Percentiles rank a stretch among this genome's conserved stretches.
These are phyloP conservation scores for Drosophila athabasca DNA, from an alignment of 1,140 invertebrate genomes.

Conservation along the genomic window DNA sequence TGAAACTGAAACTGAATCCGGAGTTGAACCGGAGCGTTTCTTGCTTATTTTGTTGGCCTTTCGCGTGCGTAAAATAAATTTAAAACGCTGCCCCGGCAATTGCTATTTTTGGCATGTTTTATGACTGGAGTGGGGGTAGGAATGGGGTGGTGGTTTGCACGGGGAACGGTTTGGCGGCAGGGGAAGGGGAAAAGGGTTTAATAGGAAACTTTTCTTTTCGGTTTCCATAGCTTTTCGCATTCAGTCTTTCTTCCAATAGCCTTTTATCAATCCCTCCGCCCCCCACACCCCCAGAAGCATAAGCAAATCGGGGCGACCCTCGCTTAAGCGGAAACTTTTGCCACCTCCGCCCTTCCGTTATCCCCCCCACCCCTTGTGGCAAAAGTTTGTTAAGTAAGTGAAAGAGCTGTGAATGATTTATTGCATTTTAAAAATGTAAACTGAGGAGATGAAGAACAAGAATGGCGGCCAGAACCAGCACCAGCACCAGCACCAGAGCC, in stretches of 20 bases:
- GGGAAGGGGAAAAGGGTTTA: slow-evolving; percentile 65
- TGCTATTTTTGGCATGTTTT: slow-evolving; percentile 80
- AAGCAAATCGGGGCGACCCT: slow-evolving; percentile 47
- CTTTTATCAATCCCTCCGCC: slow-evolving; percentile 42
- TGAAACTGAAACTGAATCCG: background rate
- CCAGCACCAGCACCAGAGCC: background rate
- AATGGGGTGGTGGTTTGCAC: slow-evolving; percentile 8
- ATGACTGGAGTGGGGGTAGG: slow-evolving; percentile 29
- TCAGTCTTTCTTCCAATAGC: slow-evolving; percentile 27
- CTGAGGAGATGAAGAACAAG: slow-evolving; percentile 40
- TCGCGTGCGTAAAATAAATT: slow-evolving; percentile 78
- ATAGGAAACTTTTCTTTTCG: slow-evolving; percentile 59
- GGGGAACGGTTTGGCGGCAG: slow-evolving; percentile 3
- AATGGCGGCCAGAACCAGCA: background rate
- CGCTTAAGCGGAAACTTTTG: slow-evolving; percentile 29
- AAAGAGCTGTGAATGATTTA: slow-evolving; percentile 82
- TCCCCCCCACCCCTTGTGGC: slow-evolving; percentile 32
- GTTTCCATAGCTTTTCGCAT: slow-evolving; percentile 7
- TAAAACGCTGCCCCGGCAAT: slow-evolving; percentile 47
- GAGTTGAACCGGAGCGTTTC: slow-evolving; percentile 9
- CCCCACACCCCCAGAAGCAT: slow-evolving; percentile 35
- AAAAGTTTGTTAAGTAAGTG: slow-evolving; percentile 81
- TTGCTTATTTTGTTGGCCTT: slow-evolving; percentile 39
- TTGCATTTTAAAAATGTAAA: slow-evolving; percentile 80
- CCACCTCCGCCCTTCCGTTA: background rate